A percentile compares a stretch with the other conserved stretches of the same genome.
Conservation (phyloP, 2,113 vertebrate species). For the Mus pahari region DNA sequence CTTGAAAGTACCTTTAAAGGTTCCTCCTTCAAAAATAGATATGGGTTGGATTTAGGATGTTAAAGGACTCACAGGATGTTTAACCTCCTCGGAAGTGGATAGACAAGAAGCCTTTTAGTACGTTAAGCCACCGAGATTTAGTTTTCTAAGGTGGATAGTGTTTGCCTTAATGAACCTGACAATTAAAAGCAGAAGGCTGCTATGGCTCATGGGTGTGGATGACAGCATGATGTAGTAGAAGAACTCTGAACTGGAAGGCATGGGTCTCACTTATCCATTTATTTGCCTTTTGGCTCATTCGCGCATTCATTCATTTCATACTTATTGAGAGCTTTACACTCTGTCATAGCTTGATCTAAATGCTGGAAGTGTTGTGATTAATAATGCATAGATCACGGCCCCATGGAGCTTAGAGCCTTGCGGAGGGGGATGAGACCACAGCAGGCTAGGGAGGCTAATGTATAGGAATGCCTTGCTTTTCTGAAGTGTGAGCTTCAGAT, state of each 20-base stretch:
- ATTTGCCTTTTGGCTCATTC: slow-evolving; percentile 10
- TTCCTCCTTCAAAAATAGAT: neutral
- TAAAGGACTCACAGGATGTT: neutral
- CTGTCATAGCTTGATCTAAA: slow-evolving; percentile 26
- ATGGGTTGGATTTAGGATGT: neutral
- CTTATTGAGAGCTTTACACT: slow-evolving; percentile 49
- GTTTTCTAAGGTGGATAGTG: neutral
- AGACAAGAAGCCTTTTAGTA: neutral
- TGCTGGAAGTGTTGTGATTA: slow-evolving; percentile 26
- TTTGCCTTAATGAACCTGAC: neutral
- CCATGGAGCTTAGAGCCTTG: neutral
- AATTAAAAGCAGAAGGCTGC: neutral
- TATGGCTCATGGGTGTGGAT: neutral
- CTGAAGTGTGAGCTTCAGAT: neutral
- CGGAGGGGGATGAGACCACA: neutral
- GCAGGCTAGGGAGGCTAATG: neutral
- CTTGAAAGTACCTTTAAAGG: neutral
- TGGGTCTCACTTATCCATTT: slow-evolving; percentile 14
- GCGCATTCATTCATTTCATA: slow-evolving; percentile 41
- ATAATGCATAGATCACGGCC: neutral
- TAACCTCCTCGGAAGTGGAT: no score
- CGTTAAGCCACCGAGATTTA: neutral
- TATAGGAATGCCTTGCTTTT: neutral
- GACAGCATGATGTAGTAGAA: neutral
- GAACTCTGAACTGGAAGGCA: neutral